Evolutionary conservation across 2,888 invertebrate genomes (phyloP), one percentile per base, ranked within the genome.

Genomic region (Philonicus albiceps): DNA sequence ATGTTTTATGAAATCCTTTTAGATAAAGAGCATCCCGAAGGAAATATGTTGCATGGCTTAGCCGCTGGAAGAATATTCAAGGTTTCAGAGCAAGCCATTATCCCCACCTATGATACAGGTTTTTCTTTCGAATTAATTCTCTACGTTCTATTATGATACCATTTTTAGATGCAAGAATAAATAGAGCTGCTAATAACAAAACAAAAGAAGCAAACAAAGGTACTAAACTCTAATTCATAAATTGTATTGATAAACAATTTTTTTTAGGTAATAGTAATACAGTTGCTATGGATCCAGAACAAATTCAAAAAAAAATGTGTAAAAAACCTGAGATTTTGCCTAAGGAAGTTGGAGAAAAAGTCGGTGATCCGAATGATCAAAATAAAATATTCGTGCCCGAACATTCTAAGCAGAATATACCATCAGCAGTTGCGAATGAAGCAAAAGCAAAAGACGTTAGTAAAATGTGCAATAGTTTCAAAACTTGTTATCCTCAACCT

Each of bases 1-100:
- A 93, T 93, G 0, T 93, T 95, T 86, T 97, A 96, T 90, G 97
- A 97, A 89, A 94, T 98, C 30, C 92, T 98, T 86, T 98, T 98
- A 90, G 98, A 98, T 90, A 93, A 94, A 88, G 92, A 94, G 31
- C 96, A 98, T 91, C 92, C 94, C 16, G 96, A 96, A 22, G 97
- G 91, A 37, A 90, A 90, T 43, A 89, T 90, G 22, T 90, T 91
- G 22, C 90, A 91, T 83, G 92, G 90, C 76, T 89, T 91, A 85
- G 92, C 90, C 19, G 87, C 89, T 3, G 91, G 90, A 37, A 90
- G 91, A 2, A 89, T 91, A 64, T 91, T 89, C 90, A 94, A 94
- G 88, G 92, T 94, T 91, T 91, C 92, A 1, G 94, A 94, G 86
- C 89, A 90, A 3, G 89, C 91, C 4, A 80, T 91, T 8, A 88